phyloP scores from a whole-genome alignment of 2,113 vertebrate genomes.

The Chamaetylas fuelleborni region DNA sequence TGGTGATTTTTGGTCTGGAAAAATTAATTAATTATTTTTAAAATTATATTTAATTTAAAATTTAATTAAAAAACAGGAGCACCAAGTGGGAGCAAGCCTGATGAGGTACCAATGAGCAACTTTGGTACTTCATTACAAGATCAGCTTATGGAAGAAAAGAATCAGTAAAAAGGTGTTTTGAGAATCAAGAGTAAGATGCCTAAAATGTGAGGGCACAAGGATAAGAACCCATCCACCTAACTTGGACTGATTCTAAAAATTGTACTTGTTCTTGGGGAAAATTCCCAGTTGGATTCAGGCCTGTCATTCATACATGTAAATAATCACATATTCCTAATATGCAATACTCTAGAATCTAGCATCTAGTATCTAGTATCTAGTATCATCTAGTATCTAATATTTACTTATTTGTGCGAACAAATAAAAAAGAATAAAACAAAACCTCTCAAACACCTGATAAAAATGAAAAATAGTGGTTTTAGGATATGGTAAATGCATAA shows the following conservation, averaged over 20 bases:
- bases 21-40: not conserved
- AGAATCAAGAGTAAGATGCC: not conserved
- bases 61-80: not conserved
- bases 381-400: no score
- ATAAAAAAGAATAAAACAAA: not conserved
- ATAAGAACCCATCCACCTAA: accelerated
- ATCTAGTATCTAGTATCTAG: no score
- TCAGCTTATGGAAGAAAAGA: not conserved
- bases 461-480: not conserved
- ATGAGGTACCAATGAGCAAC: accelerated
- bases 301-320: not conserved
- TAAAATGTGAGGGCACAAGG: not conserved
- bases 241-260: not conserved
- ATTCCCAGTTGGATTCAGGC: not conserved
- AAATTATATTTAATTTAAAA: no score
- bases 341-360: not conserved
- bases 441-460: accelerated
- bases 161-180: not conserved
- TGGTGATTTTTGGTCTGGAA: not conserved
- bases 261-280: not conserved
- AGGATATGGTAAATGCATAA: not conserved
- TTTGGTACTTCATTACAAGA: not conserved
- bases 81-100: not conserved
- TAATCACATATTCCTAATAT: not conserved
- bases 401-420: not conserved